A percentile compares a stretch with the other conserved stretches of the same genome.
Conservation (phyloP, 1,140 invertebrate genomes). For the Drosophila melanogaster region Release_6_plus_ISO1_MT NC_004354.4:16491501-16492000, state of each 20-base stretch:
- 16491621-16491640: conserved; percentile 36
- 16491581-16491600: conserved; percentile 20
- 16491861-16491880: conserved; percentile 11
- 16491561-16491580: conserved; percentile 51
- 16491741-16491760: conserved; percentile 3
- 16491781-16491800: conserved; percentile 8
- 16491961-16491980: conserved; percentile 45
- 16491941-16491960: conserved; percentile 46
- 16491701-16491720: conserved; percentile 49
- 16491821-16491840: conserved; percentile 27
- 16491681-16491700: conserved; percentile 22
- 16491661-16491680: conserved; percentile 24
- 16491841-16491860: conserved; percentile 33
- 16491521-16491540: conserved; percentile 57
- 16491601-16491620: conserved; percentile 8
- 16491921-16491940: conserved; percentile 8
- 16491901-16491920: conserved; percentile 20
- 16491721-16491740: conserved; percentile 17
- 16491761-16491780: neutral
- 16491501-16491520: conserved; percentile 84
- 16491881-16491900: conserved; percentile 36
- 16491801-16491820: conserved; percentile 14
- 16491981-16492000: conserved; percentile 52
- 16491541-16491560: conserved; percentile 60
- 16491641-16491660: conserved; percentile 45